Percentiles rank a stretch among this genome's conserved stretches.
Conservation (phyloP, 2,113 vertebrate species). For the Gobiocypris rarus region DNA sequence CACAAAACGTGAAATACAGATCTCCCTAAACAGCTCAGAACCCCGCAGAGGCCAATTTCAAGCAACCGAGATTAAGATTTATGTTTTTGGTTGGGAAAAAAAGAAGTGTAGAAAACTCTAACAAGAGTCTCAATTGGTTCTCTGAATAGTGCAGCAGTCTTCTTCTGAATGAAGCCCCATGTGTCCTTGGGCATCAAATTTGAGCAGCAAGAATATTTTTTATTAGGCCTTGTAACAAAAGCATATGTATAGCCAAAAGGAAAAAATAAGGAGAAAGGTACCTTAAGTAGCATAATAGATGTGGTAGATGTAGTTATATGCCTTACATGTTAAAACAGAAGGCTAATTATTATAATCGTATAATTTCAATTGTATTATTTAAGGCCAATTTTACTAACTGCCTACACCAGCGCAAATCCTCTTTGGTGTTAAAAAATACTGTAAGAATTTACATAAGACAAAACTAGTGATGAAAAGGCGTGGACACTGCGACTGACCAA, state of each 20-base stretch:
- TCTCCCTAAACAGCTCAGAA: constrained; percentile 22
- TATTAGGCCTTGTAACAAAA: background rate
- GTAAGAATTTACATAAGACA: no score
- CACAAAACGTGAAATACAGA: background rate
- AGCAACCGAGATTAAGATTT: constrained; percentile 14
- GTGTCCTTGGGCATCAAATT: constrained; percentile 1
- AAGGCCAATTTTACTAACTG: no score
- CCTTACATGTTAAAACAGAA: background rate
- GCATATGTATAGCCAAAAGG: background rate
- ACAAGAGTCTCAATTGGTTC: background rate
- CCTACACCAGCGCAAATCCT: no score
- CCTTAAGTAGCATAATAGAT: background rate
- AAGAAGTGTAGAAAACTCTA: constrained; percentile 11
- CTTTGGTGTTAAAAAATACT: no score
- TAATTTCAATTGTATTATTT: no score
- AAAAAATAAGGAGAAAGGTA: background rate
- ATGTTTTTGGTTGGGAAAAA: constrained; percentile 4
- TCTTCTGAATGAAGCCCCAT: constrained; percentile 13
- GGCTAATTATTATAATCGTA: no score
- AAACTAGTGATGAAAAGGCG: no score
- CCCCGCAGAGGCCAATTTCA: constrained; percentile 4
- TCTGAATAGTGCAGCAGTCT: constrained; percentile 11
- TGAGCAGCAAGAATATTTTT: background rate
- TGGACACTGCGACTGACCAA: no score
- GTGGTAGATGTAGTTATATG: background rate